Conservation (phyloP, 2,888 invertebrate genomes). For the Lasioglossum pauxillum region DNA sequence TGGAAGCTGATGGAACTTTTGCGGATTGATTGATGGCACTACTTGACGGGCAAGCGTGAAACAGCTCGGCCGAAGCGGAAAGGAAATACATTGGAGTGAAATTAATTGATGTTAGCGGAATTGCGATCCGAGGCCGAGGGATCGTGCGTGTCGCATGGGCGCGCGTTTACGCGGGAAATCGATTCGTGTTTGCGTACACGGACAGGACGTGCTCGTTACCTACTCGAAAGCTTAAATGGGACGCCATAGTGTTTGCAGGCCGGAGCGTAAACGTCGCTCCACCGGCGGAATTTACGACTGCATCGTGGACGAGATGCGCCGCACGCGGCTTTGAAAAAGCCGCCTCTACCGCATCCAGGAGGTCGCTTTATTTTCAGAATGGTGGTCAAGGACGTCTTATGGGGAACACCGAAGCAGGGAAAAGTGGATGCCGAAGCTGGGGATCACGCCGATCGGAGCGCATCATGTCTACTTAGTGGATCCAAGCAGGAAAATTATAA, state of each 20-base stretch:
- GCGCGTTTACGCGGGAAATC: slow-evolving; percentile 43
- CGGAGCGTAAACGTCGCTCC: slow-evolving; percentile 37
- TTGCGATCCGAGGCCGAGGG: slow-evolving; percentile 12
- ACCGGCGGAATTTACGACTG: slow-evolving; percentile 39
- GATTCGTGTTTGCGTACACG: slow-evolving; percentile 42
- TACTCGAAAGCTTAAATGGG: slow-evolving; percentile 32
- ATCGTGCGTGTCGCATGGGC: slow-evolving; percentile 2
- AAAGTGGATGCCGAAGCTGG: neutral
- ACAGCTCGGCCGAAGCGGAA: neutral
- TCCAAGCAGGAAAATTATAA: neutral
- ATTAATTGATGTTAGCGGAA: slow-evolving; percentile 47
- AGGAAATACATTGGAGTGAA: slow-evolving; percentile 33
- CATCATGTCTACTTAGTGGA: neutral
- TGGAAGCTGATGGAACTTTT: neutral
- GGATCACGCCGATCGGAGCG: slow-evolving; percentile 5
- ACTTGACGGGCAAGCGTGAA: neutral
- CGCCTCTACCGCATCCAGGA: neutral
- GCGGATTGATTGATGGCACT: neutral
- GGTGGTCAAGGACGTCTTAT: slow-evolving; percentile 26
- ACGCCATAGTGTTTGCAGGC: slow-evolving; percentile 39
- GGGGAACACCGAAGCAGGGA: neutral
- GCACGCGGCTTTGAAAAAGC: slow-evolving; percentile 18
- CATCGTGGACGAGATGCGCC: slow-evolving; percentile 20
- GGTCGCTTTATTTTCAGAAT: slow-evolving; percentile 35
- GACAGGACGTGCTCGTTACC: slow-evolving; percentile 53